phyloP scores from a whole-genome alignment of 2,797 vertebrate species.

The Labeo calbasu region DNA sequence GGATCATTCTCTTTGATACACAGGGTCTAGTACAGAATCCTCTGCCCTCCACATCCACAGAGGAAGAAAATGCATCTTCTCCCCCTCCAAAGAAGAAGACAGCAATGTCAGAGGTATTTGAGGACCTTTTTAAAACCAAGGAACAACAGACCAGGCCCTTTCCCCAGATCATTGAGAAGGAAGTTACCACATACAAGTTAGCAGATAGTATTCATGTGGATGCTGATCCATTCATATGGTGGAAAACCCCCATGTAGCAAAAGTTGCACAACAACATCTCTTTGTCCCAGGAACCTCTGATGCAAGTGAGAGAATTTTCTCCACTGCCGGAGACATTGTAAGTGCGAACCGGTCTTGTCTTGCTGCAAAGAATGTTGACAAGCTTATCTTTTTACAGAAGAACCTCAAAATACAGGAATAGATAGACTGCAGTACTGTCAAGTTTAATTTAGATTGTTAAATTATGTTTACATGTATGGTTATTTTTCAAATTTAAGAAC shows the following conservation, averaged over 20 bases:
- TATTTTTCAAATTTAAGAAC: too few relatives aligned
- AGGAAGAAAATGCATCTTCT: slow-evolving; percentile 15
- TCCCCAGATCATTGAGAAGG: slow-evolving; percentile 16
- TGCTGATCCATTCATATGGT: slow-evolving; percentile 40
- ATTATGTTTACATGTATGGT: background rate
- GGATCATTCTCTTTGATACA: too few relatives aligned
- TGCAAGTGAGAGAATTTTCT: slow-evolving; percentile 1
- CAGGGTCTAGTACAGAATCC: too few relatives aligned
- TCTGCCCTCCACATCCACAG: background rate
- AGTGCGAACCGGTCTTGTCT: background rate
- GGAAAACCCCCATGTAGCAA: slow-evolving; percentile 32
- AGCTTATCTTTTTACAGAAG: background rate
- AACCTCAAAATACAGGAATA: background rate
- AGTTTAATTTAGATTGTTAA: background rate
- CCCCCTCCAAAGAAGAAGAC: background rate
- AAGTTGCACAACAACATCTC: slow-evolving; percentile 20
- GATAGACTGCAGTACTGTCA: background rate
- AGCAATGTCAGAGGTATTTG: slow-evolving; percentile 35
- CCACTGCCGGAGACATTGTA: background rate
- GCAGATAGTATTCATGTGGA: slow-evolving; percentile 35
- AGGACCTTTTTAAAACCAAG: slow-evolving; percentile 36
- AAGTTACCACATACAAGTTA: slow-evolving; percentile 25
- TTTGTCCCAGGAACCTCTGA: slow-evolving; percentile 1
- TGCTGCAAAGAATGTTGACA: slow-evolving; percentile 3
- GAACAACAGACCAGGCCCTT: slow-evolving; percentile 7